Conservation (phyloP, 1,140 invertebrate genomes). For the Aculops lycopersici region DNA sequence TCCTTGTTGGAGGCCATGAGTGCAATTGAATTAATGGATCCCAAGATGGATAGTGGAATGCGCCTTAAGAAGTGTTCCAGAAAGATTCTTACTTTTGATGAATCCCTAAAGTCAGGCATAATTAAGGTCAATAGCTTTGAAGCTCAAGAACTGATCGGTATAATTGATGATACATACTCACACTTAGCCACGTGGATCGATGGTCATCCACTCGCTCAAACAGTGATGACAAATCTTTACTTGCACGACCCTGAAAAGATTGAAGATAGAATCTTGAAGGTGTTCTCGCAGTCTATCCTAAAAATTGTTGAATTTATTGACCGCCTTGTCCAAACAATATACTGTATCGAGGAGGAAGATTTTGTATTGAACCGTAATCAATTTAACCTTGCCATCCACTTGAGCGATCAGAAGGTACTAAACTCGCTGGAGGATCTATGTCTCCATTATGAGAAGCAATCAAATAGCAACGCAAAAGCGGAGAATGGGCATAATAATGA, state of each 20-base stretch:
- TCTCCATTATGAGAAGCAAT: conserved; percentile 47
- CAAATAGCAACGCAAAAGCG: conserved; percentile 22
- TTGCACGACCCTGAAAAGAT: conserved; percentile 60
- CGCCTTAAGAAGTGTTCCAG: conserved; percentile 43
- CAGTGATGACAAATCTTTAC: conserved; percentile 83
- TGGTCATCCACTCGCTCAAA: conserved; percentile 77
- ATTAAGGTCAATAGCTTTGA: conserved; percentile 38
- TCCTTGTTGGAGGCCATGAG: conserved; percentile 94
- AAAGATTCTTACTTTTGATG: conserved; percentile 41
- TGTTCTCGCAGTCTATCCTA: conserved; percentile 53
- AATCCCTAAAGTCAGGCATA: conserved; percentile 20
- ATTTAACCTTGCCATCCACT: conserved; percentile 45
- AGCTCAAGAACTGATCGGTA: conserved; percentile 25
- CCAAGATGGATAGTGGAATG: conserved; percentile 98
- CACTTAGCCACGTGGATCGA: conserved; percentile 72
- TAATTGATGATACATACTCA: conserved; percentile 66
- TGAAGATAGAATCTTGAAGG: conserved; percentile 42
- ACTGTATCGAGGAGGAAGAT: conserved; percentile 36
- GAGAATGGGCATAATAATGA: too few relatives aligned
- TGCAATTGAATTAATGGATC: conserved; percentile 98
- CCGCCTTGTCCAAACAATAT: conserved; percentile 21
- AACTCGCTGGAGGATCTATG: conserved; percentile 61
- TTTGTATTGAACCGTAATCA: conserved; percentile 61
- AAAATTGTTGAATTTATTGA: conserved; percentile 67
- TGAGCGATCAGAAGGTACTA: conserved; percentile 42